A percentile compares a stretch with the other conserved stretches of the same genome.
Conservation (phyloP, 2,113 vertebrate species). For the Ahaetulla prasina region DNA sequence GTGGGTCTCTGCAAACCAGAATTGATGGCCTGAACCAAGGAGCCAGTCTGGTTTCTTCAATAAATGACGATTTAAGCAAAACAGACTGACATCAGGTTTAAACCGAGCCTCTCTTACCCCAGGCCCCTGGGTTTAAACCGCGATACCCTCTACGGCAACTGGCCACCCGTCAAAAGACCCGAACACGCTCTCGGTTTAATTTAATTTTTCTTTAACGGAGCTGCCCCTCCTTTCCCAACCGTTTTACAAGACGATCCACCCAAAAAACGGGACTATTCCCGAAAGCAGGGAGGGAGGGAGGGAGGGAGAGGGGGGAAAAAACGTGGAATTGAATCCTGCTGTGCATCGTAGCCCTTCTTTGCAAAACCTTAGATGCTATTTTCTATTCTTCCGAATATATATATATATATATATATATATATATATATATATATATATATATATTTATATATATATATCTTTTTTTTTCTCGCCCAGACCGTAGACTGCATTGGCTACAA, state of each 20-base stretch:
- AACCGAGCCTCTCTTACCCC: too few species aligned
- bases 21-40: background rate
- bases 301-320: too few species aligned
- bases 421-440: too few species aligned
- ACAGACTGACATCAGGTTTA: background rate
- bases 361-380: background rate
- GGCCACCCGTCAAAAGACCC: background rate
- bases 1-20: too few species aligned
- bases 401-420: too few species aligned
- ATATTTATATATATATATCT: too few species aligned
- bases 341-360: accelerated
- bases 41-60: background rate
- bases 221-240: too few species aligned
- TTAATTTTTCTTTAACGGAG: background rate
- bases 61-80: background rate
- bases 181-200: background rate
- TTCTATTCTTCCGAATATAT: background rate
- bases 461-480: background rate
- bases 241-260: background rate
- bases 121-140: too few species aligned
- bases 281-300: background rate
- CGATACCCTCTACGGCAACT: too few species aligned
- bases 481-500: background rate
- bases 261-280: accelerated
- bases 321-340: background rate